phyloP scores from a whole-genome alignment of 2,113 vertebrate genomes.

The Oreochromis spilurus region DNA sequence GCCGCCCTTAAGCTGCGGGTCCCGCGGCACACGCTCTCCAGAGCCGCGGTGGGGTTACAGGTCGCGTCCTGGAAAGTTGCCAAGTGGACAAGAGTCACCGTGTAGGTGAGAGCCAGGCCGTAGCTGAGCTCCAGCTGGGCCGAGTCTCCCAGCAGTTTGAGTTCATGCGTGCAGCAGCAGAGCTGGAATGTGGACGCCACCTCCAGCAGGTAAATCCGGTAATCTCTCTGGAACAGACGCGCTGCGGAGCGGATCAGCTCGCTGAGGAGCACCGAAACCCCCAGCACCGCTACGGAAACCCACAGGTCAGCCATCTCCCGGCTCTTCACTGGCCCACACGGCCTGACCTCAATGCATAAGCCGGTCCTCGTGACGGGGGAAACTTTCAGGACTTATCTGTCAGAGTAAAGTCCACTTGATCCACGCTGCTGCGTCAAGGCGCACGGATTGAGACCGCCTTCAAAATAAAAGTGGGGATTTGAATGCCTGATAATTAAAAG shows the following conservation, averaged over 20 bases:
- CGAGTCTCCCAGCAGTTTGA: constrained; percentile 68
- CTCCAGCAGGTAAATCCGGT: constrained; percentile 60
- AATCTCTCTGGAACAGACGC: background rate
- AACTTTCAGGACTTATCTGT: background rate
- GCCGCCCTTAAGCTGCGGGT: background rate
- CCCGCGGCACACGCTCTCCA: constrained; percentile 68
- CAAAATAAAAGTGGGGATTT: constrained; percentile 13
- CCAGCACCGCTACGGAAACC: constrained; percentile 36
- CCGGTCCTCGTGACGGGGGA: rapidly evolving
- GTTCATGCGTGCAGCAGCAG: constrained; percentile 80
- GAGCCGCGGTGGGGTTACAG: constrained; percentile 72
- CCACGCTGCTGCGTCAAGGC: background rate
- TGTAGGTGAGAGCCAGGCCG: constrained; percentile 72
- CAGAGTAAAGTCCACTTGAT: background rate
- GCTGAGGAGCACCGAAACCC: constrained; percentile 40
- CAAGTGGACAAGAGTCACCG: constrained; percentile 76
- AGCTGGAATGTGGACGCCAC: constrained; percentile 81
- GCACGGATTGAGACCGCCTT: rapidly evolving
- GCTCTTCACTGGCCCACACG: background rate
- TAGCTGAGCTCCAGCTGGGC: constrained; percentile 40
- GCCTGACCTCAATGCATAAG: background rate
- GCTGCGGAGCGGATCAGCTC: constrained; percentile 31
- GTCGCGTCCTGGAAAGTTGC: constrained; percentile 68
- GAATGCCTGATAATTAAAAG: background rate
- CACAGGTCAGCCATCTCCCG: constrained; percentile 33